phyloP scores from a whole-genome alignment of 2,888 invertebrate species.

The Portevinia maculata region DNA sequence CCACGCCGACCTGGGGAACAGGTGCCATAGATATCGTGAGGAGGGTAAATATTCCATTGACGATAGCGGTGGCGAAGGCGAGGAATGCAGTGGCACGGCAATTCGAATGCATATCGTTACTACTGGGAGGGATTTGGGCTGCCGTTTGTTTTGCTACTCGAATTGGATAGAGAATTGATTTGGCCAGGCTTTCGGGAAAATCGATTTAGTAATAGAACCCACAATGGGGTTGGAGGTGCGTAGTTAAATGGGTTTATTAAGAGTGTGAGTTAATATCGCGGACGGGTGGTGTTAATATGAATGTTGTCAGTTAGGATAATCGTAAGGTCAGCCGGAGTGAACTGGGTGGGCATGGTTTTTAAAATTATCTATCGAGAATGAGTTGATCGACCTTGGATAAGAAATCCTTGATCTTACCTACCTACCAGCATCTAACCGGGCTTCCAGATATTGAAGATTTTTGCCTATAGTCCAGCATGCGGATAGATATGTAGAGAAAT shows the following conservation, averaged over 20 bases:
- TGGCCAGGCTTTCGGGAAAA: slow-evolving; percentile 56
- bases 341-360: slow-evolving; percentile 3
- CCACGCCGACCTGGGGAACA: slow-evolving; percentile 26
- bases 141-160: slow-evolving; percentile 70
- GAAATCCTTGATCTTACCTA: too few relatives aligned
- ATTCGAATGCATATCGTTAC: slow-evolving; percentile 74
- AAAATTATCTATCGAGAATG: too few relatives aligned
- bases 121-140: slow-evolving; percentile 73
- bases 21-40: slow-evolving; percentile 68
- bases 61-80: slow-evolving; percentile 40
- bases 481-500: too few relatives aligned
- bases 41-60: slow-evolving; percentile 61
- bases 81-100: slow-evolving; percentile 38
- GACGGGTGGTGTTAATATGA: slow-evolving; percentile 2
- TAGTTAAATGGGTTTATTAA: slow-evolving; percentile 41
- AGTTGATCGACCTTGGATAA: too few relatives aligned
- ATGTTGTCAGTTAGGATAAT: slow-evolving; percentile 24
- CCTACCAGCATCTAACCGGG: too few relatives aligned
- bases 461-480: too few relatives aligned
- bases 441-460: too few relatives aligned
- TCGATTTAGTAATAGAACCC: slow-evolving; percentile 52
- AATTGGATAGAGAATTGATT: slow-evolving; percentile 69
- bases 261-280: slow-evolving; percentile 6
- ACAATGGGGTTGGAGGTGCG: slow-evolving; percentile 50
- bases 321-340: slow-evolving; percentile 22